Evolutionary conservation across 2,888 invertebrate genomes (phyloP), one percentile per base, ranked within the genome.

Genomic region (Coleophora deauratella): DNA sequence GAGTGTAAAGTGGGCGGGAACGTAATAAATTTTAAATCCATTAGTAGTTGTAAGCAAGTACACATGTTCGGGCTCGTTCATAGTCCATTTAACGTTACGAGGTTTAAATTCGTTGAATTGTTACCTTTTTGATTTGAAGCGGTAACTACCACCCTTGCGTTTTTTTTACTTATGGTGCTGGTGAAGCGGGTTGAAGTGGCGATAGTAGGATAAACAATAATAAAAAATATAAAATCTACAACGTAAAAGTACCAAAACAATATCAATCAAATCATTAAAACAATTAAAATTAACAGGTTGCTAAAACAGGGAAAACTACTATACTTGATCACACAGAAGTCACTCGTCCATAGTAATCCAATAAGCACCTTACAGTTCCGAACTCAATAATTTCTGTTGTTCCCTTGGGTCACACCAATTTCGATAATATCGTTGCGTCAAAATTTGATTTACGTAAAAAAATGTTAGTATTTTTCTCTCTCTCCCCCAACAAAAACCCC

Each of bases 41-140:
- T 85, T 85, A 84, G 82, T 62, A 69, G 66, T 63, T 58, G 62
- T 64, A 59, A 58, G 60, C 64, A 59, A 70, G 70, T 81, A 79
- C 85, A 85, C 82, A 82, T 85, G 84, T 76, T 81, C 66, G 59
- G 69, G 72, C 62, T 70, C 58, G 54, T 55, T 56, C 50, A 61
- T 82, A 76, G 72, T 79, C 77, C 84, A 85, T 85, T 85, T 76
- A 84, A 84, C 80, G 72, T 85, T 82, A 84, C 66, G 84, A 84
- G 79, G 73, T 74, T 80, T 72, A 75, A 75, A 85, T 74, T 76
- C 69, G 73, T 66, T 82, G 80, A 84, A 69, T 77, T 80, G 77
- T 74, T 72, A 68, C 71, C 66, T 66, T 55, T 55, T 57, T 58
- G 60, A 71, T 73, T 75, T 59, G 57, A 57, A 55, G 68, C 59